phyloP scores from a whole-genome alignment of 2,797 vertebrate genomes.

The Poecilia gillii region DNA sequence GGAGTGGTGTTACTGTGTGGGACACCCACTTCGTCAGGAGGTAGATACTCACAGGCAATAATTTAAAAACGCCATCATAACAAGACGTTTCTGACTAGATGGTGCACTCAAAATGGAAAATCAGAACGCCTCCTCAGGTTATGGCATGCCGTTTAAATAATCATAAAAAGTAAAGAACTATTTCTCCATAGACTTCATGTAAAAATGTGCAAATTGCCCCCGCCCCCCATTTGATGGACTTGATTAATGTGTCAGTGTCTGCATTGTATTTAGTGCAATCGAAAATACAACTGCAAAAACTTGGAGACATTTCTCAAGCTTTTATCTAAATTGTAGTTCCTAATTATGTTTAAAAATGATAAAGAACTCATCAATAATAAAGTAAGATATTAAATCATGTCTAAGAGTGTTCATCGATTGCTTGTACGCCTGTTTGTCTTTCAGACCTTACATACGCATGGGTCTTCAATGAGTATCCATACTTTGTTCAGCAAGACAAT shows the following conservation, averaged over 20 bases:
- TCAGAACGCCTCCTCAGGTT: background rate
- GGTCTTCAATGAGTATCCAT: constrained; percentile 95
- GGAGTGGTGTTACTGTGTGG: constrained; percentile 95
- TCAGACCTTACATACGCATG: constrained; percentile 90
- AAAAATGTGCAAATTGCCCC: background rate
- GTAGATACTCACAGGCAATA: constrained; percentile 70
- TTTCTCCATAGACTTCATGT: background rate
- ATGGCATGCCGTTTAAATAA: background rate
- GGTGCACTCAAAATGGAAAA: background rate
- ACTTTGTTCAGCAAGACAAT: constrained; percentile 93
- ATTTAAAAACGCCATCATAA: background rate
- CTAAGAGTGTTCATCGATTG: background rate
- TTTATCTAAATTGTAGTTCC: background rate
- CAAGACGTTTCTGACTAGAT: background rate
- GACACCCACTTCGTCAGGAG: constrained; percentile 87
- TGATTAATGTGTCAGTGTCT: background rate
- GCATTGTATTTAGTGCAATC: background rate
- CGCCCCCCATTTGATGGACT: background rate
- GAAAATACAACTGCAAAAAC: background rate
- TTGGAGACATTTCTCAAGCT: background rate
- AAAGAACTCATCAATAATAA: background rate
- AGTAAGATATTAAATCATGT: background rate
- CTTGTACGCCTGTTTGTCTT: constrained; percentile 29
- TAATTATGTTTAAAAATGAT: background rate
- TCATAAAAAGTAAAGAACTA: background rate